Conservation (phyloP, 2,797 vertebrate species). For the Naso thynnoides region DNA sequence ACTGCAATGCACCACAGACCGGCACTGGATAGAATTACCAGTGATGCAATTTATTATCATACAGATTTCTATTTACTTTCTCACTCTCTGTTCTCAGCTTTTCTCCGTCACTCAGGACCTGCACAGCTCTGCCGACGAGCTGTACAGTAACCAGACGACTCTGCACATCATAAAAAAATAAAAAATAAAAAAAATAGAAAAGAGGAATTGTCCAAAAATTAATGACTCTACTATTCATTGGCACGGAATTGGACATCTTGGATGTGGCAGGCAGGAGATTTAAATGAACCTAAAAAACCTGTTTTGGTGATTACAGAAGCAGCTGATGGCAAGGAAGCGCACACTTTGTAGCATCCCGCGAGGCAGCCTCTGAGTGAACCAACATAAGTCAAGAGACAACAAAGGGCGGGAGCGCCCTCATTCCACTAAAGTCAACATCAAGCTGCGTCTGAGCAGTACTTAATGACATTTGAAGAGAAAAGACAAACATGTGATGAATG, state of each 20-base stretch:
- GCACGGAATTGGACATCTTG: constrained; percentile 14
- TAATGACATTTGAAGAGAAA: constrained; percentile 68
- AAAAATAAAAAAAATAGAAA: constrained; percentile 31
- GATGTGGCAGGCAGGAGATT: constrained; percentile 13
- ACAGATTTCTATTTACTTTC: constrained; percentile 76
- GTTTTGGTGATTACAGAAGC: constrained; percentile 32
- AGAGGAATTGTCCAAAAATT: constrained; percentile 42
- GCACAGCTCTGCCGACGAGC: constrained; percentile 46
- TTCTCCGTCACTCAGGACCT: constrained; percentile 69
- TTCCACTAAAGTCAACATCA: constrained; percentile 58
- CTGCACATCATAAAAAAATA: constrained; percentile 60
- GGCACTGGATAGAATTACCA: constrained; percentile 69
- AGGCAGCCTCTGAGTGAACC: constrained; percentile 57
- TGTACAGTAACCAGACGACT: constrained; percentile 74
- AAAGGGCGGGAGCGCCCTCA: constrained; percentile 43
- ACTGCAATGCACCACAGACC: constrained; percentile 42
- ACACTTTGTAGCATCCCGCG: constrained; percentile 41
- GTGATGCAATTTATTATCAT: constrained; percentile 81
- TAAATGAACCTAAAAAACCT: constrained; percentile 18
- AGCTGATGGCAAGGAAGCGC: constrained; percentile 36
- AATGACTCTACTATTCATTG: neutral
- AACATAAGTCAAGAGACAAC: constrained; percentile 49
- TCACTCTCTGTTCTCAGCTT: constrained; percentile 72
- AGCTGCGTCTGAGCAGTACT: constrained; percentile 59
- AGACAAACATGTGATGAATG: constrained; percentile 51